phyloP scores from a whole-genome alignment of 2,113 vertebrate genomes.

The Ursus arctos region DNA sequence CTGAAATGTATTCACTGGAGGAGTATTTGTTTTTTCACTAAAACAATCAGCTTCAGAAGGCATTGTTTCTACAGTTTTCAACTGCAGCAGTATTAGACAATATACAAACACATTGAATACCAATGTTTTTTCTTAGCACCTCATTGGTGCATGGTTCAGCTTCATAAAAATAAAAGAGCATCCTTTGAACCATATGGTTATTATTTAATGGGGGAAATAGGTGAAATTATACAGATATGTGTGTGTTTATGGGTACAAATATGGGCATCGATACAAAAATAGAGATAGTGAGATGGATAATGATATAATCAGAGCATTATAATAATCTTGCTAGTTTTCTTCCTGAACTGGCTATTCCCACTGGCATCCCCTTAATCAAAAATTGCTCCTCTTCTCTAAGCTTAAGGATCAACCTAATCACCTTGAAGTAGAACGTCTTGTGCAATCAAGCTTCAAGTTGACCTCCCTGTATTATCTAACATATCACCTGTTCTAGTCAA shows the following conservation, averaged over 20 bases:
- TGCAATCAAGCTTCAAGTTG: background rate
- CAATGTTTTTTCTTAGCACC: background rate
- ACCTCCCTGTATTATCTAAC: background rate
- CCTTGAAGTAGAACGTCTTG: background rate
- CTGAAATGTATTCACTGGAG: slow-evolving; percentile 43
- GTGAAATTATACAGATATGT: background rate
- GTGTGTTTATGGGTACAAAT: background rate
- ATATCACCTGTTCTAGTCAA: background rate
- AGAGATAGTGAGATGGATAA: background rate
- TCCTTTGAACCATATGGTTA: background rate
- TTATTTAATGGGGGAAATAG: background rate
- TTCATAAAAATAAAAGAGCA: slow-evolving; percentile 19
- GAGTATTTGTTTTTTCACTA: slow-evolving; percentile 10
- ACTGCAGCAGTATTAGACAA: background rate
- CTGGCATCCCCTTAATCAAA: background rate
- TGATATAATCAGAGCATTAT: background rate
- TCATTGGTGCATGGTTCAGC: background rate
- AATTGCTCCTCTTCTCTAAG: background rate
- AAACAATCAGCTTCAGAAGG: background rate
- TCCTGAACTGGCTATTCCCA: background rate
- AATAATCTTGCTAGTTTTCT: background rate
- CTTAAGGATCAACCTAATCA: background rate
- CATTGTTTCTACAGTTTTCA: slow-evolving; percentile 29
- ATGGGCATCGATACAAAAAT: background rate
- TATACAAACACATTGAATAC: background rate